These are phyloP conservation scores for Geotrypetes seraphini DNA, from an alignment of 2,797 vertebrate genomes.

Conservation along the genomic window DNA sequence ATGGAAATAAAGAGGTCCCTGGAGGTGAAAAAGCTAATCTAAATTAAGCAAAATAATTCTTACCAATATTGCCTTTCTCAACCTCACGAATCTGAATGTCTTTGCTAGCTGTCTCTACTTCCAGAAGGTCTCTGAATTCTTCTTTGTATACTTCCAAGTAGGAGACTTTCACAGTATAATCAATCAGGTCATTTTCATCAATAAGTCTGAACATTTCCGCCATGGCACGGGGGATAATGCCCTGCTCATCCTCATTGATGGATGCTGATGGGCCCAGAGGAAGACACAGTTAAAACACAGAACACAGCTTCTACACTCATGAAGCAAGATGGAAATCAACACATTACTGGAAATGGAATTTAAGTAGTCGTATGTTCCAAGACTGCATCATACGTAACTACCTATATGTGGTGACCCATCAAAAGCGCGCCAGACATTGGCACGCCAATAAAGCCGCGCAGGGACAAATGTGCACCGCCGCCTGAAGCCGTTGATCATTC, in stretches of 20 bases:
- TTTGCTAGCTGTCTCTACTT: slow-evolving; percentile 87
- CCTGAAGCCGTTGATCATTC: too few relatives aligned
- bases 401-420: too few relatives aligned
- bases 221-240: slow-evolving; percentile 86
- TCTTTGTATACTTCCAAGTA: slow-evolving; percentile 97
- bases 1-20: too few relatives aligned
- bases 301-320: accelerated
- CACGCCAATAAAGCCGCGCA: too few relatives aligned
- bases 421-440: too few relatives aligned
- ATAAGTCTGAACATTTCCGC: slow-evolving; percentile 90
- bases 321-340: not conserved
- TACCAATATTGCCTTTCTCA: slow-evolving; percentile 87
- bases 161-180: slow-evolving; percentile 83
- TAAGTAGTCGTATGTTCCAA: too few relatives aligned
- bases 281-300: accelerated
- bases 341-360: too few relatives aligned
- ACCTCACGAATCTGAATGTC: slow-evolving; percentile 92
- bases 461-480: too few relatives aligned
- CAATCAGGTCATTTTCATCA: slow-evolving; percentile 84
- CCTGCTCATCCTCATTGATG: slow-evolving; percentile 86
- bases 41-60: slow-evolving; percentile 1
- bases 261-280: slow-evolving; percentile 63
- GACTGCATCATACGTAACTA: too few relatives aligned
- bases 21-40: too few relatives aligned
- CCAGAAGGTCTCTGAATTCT: slow-evolving; percentile 88